Percentiles rank a stretch among this genome's conserved stretches.
Evolutionary conservation across 2,888 invertebrate species (phyloP).

Genomic region (Linnaemya vulpina): DNA sequence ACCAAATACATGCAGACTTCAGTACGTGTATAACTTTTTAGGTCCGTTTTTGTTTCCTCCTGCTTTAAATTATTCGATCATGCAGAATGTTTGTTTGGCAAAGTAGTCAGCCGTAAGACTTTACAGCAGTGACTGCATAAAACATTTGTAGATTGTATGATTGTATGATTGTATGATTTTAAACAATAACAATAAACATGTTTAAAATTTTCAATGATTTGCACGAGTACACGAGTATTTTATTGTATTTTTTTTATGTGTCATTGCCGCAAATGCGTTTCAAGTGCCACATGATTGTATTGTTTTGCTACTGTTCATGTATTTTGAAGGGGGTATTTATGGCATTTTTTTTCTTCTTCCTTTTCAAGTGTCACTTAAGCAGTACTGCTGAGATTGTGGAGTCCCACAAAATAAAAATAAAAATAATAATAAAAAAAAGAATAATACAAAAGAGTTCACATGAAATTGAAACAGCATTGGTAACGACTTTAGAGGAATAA

Average conservation of each 20-base stretch:
- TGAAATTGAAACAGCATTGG: neutral
- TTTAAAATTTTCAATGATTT: slow-evolving; percentile 66
- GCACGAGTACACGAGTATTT: slow-evolving; percentile 27
- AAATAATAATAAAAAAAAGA: neutral
- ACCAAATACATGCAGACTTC: neutral
- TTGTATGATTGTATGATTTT: slow-evolving; percentile 61
- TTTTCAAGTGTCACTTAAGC: slow-evolving; percentile 67
- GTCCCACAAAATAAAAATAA: slow-evolving; percentile 5
- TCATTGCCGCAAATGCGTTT: slow-evolving; percentile 74
- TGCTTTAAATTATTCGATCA: slow-evolving; percentile 15
- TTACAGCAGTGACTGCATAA: slow-evolving; percentile 3
- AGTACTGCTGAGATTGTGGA: slow-evolving; percentile 44
- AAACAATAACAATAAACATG: slow-evolving; percentile 51
- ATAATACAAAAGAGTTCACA: neutral
- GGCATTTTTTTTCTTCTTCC: slow-evolving; percentile 73
- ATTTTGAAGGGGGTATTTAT: slow-evolving; percentile 70
- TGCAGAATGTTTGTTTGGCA: neutral
- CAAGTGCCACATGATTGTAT: slow-evolving; percentile 69
- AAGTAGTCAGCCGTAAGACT: slow-evolving; percentile 44
- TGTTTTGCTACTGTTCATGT: slow-evolving; percentile 45
- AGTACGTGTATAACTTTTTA: neutral
- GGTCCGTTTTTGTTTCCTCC: slow-evolving; percentile 48
- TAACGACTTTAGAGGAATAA: neutral
- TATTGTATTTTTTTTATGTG: slow-evolving; percentile 71
- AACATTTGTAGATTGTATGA: slow-evolving; percentile 54